Conservation (phyloP, 2,113 vertebrate genomes). For the Etheostoma spectabile region DNA sequence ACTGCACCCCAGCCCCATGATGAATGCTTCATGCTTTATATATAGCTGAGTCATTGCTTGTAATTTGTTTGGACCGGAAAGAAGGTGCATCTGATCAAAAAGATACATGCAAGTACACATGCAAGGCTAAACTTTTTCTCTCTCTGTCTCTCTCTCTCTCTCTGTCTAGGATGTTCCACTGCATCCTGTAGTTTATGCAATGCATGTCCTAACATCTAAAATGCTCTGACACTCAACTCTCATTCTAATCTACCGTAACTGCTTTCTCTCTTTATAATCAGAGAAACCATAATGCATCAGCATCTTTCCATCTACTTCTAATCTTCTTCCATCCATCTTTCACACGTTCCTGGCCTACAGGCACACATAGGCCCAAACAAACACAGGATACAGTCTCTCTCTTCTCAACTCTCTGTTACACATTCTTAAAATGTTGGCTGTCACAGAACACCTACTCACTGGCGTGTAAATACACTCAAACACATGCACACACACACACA, state of each 20-base stretch:
- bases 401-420: slow-evolving; percentile 13
- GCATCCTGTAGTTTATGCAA: not conserved
- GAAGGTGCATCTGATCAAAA: slow-evolving; percentile 18
- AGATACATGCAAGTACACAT: not conserved
- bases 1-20: not conserved
- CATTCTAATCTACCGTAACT: not conserved
- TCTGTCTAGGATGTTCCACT: not conserved
- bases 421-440: slow-evolving; percentile 26
- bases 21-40: slow-evolving; percentile 6
- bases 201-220: not conserved
- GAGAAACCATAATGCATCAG: slow-evolving; percentile 5
- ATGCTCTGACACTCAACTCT: not conserved
- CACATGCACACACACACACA: no score
- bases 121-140: not conserved
- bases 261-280: not conserved
- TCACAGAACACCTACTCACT: slow-evolving; percentile 37
- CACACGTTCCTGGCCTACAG: not conserved
- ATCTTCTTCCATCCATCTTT: slow-evolving; percentile 12
- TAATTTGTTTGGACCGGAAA: not conserved
- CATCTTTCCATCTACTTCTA: slow-evolving; percentile 24
- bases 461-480: not conserved
- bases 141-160: not conserved
- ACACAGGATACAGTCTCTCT: slow-evolving; percentile 12
- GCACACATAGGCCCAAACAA: not conserved
- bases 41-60: slow-evolving; percentile 35